These are phyloP conservation scores for Cephus cinctus DNA, from an alignment of 1,140 invertebrate genomes.

Conservation along the genomic window DNA sequence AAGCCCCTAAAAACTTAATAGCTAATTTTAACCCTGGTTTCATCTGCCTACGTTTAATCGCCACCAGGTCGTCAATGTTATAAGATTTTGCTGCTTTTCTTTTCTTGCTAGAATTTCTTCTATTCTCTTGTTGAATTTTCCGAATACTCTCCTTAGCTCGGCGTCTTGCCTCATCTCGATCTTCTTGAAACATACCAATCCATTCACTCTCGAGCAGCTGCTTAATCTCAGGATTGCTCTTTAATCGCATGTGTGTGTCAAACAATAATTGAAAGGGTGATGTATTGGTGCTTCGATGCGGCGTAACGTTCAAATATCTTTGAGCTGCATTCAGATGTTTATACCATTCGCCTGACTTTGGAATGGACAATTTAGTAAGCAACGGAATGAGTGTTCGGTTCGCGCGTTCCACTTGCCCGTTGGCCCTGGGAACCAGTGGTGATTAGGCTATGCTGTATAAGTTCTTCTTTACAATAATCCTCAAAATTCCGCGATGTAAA, in stretches of 20 bases:
- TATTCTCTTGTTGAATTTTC: conserved; percentile 36
- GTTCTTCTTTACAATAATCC: conserved; percentile 6
- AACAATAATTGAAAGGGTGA: conserved; percentile 40
- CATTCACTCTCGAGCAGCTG: conserved; percentile 16
- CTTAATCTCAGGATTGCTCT: conserved; percentile 20
- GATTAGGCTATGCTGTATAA: conserved; percentile 18
- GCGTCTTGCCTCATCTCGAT: conserved; percentile 21
- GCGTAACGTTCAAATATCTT: conserved; percentile 33
- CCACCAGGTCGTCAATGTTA: conserved; percentile 19
- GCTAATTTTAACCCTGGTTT: conserved; percentile 32
- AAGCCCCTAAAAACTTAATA: conserved; percentile 39
- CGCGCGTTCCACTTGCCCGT: conserved; percentile 36
- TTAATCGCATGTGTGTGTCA: conserved; percentile 30
- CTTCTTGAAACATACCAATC: conserved; percentile 14
- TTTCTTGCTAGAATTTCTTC: conserved; percentile 24
- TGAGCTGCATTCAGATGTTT: conserved; percentile 30
- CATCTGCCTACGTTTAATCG: conserved; percentile 26
- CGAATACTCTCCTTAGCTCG: conserved; percentile 29
- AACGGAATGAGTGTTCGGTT: conserved; percentile 28
- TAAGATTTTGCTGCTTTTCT: conserved; percentile 20
- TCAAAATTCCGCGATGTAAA: conserved; percentile 13
- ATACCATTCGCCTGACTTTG: conserved; percentile 34
- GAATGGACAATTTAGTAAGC: conserved; percentile 30
- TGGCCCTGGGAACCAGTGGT: conserved; percentile 25
- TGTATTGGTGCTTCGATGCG: conserved; percentile 30